A percentile compares a stretch with the other conserved stretches of the same genome.
Evolutionary conservation across 2,888 invertebrate genomes (phyloP).

Genomic region (Limnephilus lunatus): DNA sequence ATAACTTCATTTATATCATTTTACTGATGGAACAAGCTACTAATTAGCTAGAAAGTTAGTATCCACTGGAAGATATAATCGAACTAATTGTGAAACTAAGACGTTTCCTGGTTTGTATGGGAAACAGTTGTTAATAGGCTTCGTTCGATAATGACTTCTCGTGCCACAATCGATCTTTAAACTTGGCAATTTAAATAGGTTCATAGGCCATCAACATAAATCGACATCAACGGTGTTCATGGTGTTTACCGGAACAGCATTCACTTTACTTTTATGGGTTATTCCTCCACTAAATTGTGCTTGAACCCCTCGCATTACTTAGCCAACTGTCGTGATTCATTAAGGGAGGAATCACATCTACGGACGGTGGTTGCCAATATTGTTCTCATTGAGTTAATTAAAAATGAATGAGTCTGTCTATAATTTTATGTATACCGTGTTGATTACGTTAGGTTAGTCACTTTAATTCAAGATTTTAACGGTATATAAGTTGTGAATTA

Average conservation of each 20-base stretch:
- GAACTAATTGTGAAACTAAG: too few species aligned
- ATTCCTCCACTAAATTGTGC: slow-evolving; percentile 31
- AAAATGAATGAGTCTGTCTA: background rate
- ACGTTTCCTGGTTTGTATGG: too few species aligned
- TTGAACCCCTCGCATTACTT: slow-evolving; percentile 49
- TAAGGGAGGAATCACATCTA: slow-evolving; percentile 55
- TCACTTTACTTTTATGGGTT: slow-evolving; percentile 47
- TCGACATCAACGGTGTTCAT: slow-evolving; percentile 36
- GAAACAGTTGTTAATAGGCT: background rate
- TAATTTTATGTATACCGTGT: background rate
- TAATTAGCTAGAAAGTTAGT: background rate
- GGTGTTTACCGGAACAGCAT: slow-evolving; percentile 44
- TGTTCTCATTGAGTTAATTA: background rate
- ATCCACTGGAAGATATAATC: background rate
- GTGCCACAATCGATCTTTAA: slow-evolving; percentile 28
- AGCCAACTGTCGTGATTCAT: slow-evolving; percentile 65
- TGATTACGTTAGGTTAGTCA: background rate
- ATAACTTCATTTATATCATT: background rate
- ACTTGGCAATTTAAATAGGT: slow-evolving; percentile 36
- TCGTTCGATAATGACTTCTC: background rate
- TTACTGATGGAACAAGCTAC: background rate
- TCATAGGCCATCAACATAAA: slow-evolving; percentile 29
- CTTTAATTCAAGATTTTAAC: too few species aligned
- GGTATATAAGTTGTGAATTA: too few species aligned
- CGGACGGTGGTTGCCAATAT: background rate